Percentiles rank a stretch among this genome's conserved stretches.
Evolutionary conservation across 2,888 invertebrate species (phyloP).

Genomic region (Carpatolechia fugitivella): DNA sequence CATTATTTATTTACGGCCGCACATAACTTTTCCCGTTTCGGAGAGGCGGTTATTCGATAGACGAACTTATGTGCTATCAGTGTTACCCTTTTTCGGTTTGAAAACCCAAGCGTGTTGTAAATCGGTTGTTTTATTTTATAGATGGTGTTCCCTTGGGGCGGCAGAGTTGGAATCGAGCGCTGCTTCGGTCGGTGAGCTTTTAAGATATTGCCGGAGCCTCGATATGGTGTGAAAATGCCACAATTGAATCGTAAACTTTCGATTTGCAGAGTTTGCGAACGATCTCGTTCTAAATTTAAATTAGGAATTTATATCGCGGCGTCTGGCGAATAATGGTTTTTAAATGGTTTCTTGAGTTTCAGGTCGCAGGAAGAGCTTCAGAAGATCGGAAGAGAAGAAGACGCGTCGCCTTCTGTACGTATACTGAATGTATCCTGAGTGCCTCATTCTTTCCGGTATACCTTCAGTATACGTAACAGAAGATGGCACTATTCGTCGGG

Average conservation of each 20-base stretch:
- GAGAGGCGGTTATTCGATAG: constrained; percentile 47
- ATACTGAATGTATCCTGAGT: constrained; percentile 99
- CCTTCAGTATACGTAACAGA: constrained; percentile 99
- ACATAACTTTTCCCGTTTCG: constrained; percentile 44
- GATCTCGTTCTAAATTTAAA: constrained; percentile 3
- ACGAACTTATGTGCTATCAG: constrained; percentile 63
- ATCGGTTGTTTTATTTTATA: constrained; percentile 78
- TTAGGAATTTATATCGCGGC: neutral
- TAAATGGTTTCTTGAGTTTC: constrained; percentile 30
- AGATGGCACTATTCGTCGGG: constrained; percentile 89
- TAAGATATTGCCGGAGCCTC: constrained; percentile 58
- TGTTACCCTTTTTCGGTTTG: constrained; percentile 63
- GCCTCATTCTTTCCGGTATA: constrained; percentile 97
- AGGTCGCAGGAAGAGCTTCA: constrained; percentile 21
- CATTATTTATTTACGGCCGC: constrained; percentile 48
- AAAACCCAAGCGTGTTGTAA: constrained; percentile 71
- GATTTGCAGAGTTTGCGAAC: constrained; percentile 21
- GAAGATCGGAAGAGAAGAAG: constrained; percentile 64
- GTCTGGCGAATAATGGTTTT: constrained; percentile 11
- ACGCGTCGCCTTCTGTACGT: constrained; percentile 96
- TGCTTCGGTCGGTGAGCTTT: constrained; percentile 60
- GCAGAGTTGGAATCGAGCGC: constrained; percentile 41
- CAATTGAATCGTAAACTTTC: constrained; percentile 44
- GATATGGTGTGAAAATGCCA: constrained; percentile 50
- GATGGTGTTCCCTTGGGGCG: constrained; percentile 63